Conservation (phyloP, 2,113 vertebrate genomes). For the Montifringilla adamsi region DNA sequence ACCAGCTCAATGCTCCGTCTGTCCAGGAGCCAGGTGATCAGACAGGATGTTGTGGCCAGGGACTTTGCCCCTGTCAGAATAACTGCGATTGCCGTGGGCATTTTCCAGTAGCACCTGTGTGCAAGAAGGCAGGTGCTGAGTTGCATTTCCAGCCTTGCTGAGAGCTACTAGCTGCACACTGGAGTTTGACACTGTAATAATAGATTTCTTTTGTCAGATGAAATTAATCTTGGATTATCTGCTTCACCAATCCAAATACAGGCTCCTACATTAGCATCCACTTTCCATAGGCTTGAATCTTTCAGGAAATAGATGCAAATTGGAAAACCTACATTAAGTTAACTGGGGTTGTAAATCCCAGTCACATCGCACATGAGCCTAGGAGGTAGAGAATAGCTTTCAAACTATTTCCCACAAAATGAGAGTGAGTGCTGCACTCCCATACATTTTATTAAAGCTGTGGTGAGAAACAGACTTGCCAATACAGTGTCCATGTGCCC, state of each 20-base stretch:
- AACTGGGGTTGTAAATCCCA: constrained; percentile 42
- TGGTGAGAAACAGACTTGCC: not conserved
- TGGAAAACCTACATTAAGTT: constrained; percentile 21
- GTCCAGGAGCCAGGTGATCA: not conserved
- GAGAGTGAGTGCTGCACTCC: not conserved
- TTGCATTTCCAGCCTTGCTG: constrained; percentile 11
- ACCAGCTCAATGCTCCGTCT: not conserved
- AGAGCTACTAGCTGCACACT: not conserved
- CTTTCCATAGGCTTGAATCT: constrained; percentile 60
- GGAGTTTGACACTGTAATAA: constrained; percentile 52
- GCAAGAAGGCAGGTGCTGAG: not conserved
- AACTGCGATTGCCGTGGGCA: not conserved
- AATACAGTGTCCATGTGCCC: not conserved
- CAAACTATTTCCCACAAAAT: constrained; percentile 41
- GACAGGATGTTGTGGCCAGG: not conserved
- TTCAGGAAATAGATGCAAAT: constrained; percentile 66
- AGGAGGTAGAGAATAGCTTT: constrained; percentile 23
- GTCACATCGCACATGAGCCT: not conserved
- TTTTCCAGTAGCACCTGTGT: not conserved
- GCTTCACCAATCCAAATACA: constrained; percentile 66
- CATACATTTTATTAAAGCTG: constrained; percentile 17
- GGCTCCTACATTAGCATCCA: constrained; percentile 56
- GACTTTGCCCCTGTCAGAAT: not conserved
- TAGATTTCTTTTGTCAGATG: constrained; percentile 64
- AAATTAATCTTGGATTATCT: constrained; percentile 75